Evolutionary conservation across 2,797 vertebrate genomes (phyloP).

Genomic region (Glyptemys insculpta): DNA sequence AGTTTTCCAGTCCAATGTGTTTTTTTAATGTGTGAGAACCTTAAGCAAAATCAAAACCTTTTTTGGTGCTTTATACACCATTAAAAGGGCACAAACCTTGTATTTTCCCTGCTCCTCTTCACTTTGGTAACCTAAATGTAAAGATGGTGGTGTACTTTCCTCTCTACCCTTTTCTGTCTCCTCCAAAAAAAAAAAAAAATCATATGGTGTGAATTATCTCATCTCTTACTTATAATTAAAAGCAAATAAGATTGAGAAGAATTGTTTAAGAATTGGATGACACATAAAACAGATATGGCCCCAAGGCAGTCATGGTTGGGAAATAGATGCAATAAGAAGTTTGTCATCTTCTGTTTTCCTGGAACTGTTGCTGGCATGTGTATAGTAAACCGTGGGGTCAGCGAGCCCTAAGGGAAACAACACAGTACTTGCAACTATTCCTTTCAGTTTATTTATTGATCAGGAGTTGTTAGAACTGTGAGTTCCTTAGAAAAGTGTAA

Average conservation of each 20-base stretch:
- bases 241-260: neutral
- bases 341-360: neutral
- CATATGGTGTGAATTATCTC: neutral
- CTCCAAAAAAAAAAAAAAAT: neutral
- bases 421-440: neutral
- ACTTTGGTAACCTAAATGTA: neutral
- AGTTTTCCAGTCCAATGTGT: neutral
- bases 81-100: neutral
- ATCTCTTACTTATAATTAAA: neutral
- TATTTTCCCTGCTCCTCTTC: neutral
- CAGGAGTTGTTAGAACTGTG: neutral
- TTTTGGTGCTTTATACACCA: neutral
- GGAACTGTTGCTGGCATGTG: neutral
- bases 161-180: neutral
- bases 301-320: rapidly evolving
- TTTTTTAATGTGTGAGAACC: neutral
- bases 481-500: neutral
- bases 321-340: rapidly evolving
- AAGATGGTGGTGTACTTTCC: neutral
- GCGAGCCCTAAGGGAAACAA: rapidly evolving
- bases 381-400: rapidly evolving
- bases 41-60: neutral
- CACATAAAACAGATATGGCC: rapidly evolving
- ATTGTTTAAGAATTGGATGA: neutral
- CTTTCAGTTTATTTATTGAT: neutral